Evolutionary conservation across 2,888 invertebrate species (phyloP), one percentile per base, ranked within the genome.

Genomic region (Drosophila paranaensis): DNA sequence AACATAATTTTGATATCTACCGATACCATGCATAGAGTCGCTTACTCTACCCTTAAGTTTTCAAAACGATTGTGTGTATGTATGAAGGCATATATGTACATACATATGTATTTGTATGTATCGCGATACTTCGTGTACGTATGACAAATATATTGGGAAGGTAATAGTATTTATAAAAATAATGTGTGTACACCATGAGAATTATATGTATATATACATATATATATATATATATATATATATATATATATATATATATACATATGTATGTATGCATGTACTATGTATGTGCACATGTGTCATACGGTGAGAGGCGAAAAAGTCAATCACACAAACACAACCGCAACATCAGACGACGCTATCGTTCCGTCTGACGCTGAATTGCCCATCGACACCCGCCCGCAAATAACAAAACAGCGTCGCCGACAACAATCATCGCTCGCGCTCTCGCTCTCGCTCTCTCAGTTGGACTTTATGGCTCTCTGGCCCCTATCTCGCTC

Each of bases 381-480:
- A 58, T 57, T 57, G 56, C 50, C 78, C 66, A 66, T 78, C 78
- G 53, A 71, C 74, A 86, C 87, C 82, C 87, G 82, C 89, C 81
- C 89, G 82, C 78, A 87, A 88, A 81, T 88, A 83, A 87, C 85
- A 83, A 89, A 83, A 77, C 61, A 50, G 57, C 81, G 77, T 60
- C 71, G 48, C 8, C 71, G 53, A 54, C 71, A 71, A 80, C 77
- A 65, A 62, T 71, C 46, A 55, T 56, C 65, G 60, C 46, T 57
- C 37, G 54, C 37, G 54, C 50, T 51, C 65, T 60, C 74, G 40
- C 46, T 64, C 57, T 27, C 30, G 4, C 60, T 43, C 72, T 53
- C 51, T 20, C 40, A 48, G 9, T n/a, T 11, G 42, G 16, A 3
- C 11, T 20, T 27, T 64, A n/a, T 42, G 11, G 9, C 20, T 37